phyloP scores from a whole-genome alignment of 2,113 vertebrate species.

The Colius striatus region DNA sequence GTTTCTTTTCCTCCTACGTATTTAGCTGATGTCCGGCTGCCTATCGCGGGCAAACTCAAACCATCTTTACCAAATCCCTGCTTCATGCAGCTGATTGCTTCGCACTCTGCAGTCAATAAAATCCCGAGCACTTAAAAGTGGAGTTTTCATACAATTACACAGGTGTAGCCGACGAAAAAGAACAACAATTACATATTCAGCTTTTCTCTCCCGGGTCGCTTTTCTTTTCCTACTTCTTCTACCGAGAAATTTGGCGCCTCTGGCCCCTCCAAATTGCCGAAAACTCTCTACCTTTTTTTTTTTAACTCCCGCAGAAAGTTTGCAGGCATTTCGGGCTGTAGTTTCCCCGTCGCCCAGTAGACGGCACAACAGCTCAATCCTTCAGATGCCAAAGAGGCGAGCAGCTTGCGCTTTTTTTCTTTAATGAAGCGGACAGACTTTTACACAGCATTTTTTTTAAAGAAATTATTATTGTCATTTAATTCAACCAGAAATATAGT shows the following conservation, averaged over 20 bases:
- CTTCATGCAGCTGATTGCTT: neutral
- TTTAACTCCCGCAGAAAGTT: neutral
- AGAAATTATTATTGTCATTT: neutral
- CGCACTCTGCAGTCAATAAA: neutral
- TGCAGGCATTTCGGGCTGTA: constrained; percentile 59
- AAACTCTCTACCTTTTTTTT: neutral
- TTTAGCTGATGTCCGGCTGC: neutral
- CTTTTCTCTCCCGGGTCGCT: neutral
- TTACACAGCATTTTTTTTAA: neutral
- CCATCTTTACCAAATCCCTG: neutral
- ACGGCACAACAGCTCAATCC: constrained; percentile 91
- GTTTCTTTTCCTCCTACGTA: fast-evolving
- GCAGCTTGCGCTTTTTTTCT: neutral
- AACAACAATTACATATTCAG: neutral
- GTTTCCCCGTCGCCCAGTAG: constrained; percentile 85
- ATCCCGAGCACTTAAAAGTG: neutral
- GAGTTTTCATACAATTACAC: neutral
- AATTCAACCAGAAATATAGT: neutral
- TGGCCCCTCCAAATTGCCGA: neutral
- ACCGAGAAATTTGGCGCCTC: neutral
- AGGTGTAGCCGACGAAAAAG: neutral
- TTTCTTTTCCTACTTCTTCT: neutral
- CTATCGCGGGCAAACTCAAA: neutral
- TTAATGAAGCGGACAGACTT: constrained; percentile 39
- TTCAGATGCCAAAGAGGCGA: constrained; percentile 49